Evolutionary conservation across 1,140 invertebrate genomes (phyloP).

Genomic region (Charaxes varanes): DNA sequence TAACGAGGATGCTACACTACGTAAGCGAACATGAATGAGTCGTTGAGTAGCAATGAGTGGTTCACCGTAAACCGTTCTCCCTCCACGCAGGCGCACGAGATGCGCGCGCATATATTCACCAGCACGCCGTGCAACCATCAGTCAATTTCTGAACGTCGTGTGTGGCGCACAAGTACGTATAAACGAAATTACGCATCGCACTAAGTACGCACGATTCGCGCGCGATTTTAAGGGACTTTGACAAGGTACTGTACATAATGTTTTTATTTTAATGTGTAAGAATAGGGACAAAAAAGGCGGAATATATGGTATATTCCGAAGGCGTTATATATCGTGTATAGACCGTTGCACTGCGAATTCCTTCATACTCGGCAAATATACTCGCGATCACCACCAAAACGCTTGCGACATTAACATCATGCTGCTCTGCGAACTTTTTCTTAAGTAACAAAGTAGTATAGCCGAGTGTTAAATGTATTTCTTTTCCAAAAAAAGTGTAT

Average conservation of each 20-base stretch:
- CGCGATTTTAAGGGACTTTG: conserved; percentile 37
- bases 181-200: conserved; percentile 20
- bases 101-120: conserved; percentile 64
- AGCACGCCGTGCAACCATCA: conserved; percentile 39
- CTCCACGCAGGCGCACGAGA: conserved; percentile 49
- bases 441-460: too few relatives aligned
- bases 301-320: too few relatives aligned
- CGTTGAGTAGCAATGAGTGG: conserved; percentile 12
- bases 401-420: conserved; percentile 30
- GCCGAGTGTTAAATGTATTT: background rate
- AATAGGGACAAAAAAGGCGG: too few relatives aligned
- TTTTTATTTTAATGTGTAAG: conserved; percentile 15
- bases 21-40: conserved; percentile 15
- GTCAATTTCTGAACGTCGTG: conserved; percentile 46
- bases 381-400: conserved; percentile 27
- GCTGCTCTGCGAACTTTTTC: conserved; percentile 44
- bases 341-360: conserved; percentile 53
- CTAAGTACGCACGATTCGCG: conserved; percentile 35
- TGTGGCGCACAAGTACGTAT: conserved; percentile 20
- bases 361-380: conserved; percentile 44
- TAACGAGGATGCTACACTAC: conserved; percentile 7
- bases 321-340: conserved; percentile 31
- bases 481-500: background rate
- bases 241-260: conserved; percentile 47
- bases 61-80: conserved; percentile 33